phyloP scores from a whole-genome alignment of 2,113 vertebrate species.

The Pollimyrus isidori region DNA sequence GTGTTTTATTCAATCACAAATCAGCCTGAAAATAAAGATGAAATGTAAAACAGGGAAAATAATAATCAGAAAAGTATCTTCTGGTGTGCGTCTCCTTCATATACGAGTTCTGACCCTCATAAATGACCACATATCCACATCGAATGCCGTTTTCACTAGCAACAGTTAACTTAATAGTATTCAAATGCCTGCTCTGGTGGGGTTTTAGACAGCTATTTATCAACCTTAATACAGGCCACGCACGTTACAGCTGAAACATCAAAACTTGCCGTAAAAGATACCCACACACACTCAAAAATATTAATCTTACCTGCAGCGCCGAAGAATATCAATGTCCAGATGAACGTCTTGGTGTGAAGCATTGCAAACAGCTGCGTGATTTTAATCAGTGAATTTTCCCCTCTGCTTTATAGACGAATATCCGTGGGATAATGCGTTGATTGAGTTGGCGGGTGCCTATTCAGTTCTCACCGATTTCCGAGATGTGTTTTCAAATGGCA shows the following conservation, averaged over 20 bases:
- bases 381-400: constrained; percentile 20
- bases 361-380: constrained; percentile 64
- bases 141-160: background rate
- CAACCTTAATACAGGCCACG: background rate
- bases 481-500: background rate
- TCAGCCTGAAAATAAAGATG: background rate
- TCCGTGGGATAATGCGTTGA: constrained; percentile 47
- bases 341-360: constrained; percentile 70
- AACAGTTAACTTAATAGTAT: constrained; percentile 5
- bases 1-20: background rate
- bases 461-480: background rate
- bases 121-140: background rate
- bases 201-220: background rate
- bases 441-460: constrained; percentile 12
- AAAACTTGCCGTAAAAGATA: background rate
- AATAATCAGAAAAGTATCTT: background rate
- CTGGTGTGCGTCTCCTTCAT: background rate
- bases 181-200: background rate
- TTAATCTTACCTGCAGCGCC: constrained; percentile 76
- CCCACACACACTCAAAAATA: background rate
- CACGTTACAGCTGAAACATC: background rate
- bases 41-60: background rate
- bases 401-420: constrained; percentile 48
- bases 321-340: constrained; percentile 75
- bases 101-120: background rate